These are phyloP conservation scores for Tigriopus japonicus DNA, from an alignment of 1,140 invertebrate genomes.

Conservation along the genomic window DNA sequence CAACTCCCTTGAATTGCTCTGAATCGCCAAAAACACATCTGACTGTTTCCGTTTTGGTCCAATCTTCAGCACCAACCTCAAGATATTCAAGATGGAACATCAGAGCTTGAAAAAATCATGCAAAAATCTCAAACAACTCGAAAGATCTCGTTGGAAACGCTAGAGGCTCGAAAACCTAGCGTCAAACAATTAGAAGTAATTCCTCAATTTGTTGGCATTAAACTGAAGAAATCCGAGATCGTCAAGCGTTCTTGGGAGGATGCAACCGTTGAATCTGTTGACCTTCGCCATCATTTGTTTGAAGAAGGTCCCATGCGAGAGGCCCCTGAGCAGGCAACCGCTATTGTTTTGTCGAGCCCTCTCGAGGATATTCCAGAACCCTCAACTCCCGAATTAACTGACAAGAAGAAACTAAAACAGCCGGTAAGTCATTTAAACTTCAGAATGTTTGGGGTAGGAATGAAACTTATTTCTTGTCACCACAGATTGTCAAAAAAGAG, in stretches of 20 bases:
- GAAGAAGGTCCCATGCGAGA: not conserved
- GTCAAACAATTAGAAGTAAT: not conserved
- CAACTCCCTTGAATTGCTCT: no score
- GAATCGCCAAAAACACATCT: no score
- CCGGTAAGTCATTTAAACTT: no score
- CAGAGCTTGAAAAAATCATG: not conserved
- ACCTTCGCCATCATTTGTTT: conserved; percentile 6
- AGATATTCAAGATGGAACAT: not conserved
- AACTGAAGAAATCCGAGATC: not conserved
- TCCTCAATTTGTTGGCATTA: not conserved
- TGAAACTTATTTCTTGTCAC: no score
- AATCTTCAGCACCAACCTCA: not conserved
- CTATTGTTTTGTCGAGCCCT: not conserved
- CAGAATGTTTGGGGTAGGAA: no score
- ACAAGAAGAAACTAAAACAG: no score
- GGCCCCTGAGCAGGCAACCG: not conserved
- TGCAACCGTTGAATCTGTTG: conserved; percentile 1
- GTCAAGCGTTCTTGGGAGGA: not conserved
- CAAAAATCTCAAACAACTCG: not conserved
- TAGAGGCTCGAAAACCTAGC: not conserved
- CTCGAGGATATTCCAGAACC: no score
- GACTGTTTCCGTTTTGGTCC: no score
- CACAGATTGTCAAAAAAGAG: no score
- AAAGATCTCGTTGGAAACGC: not conserved
- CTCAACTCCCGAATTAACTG: no score